Evolutionary conservation across 2,888 invertebrate genomes (phyloP).

Genomic region (Podotricha telesiphe): DNA sequence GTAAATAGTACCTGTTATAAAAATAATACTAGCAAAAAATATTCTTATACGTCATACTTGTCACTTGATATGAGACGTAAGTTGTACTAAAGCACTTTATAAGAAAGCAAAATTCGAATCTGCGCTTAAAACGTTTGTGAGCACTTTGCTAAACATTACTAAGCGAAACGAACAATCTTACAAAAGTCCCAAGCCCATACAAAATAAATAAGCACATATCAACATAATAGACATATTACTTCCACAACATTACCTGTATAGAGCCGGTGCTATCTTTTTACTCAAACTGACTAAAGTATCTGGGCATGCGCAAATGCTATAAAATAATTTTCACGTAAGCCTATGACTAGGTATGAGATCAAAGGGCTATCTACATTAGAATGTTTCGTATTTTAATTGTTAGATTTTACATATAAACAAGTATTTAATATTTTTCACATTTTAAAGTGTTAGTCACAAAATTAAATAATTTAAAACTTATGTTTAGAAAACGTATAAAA

Average conservation of each 20-base stretch:
- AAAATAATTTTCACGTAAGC: conserved; percentile 5
- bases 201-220: conserved; percentile 28
- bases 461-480: too few species aligned
- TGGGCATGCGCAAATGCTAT: conserved; percentile 12
- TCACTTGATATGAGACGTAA: too few species aligned
- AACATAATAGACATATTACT: conserved; percentile 39
- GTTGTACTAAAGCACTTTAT: too few species aligned
- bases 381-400: not conserved
- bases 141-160: not conserved
- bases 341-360: not conserved
- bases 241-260: conserved; percentile 38
- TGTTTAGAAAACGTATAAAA: too few species aligned
- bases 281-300: conserved; percentile 24
- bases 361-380: conserved; percentile 2
- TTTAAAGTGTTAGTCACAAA: too few species aligned
- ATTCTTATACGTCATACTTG: too few species aligned
- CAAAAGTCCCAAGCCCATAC: not conserved
- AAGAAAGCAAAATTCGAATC: too few species aligned
- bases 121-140: not conserved
- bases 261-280: conserved; percentile 25
- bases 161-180: not conserved
- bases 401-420: not conserved
- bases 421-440: too few species aligned
- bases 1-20: too few species aligned
- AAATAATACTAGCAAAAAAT: too few species aligned